Evolutionary conservation across 2,113 vertebrate genomes (phyloP).

Genomic region (Pygoscelis adeliae): DNA sequence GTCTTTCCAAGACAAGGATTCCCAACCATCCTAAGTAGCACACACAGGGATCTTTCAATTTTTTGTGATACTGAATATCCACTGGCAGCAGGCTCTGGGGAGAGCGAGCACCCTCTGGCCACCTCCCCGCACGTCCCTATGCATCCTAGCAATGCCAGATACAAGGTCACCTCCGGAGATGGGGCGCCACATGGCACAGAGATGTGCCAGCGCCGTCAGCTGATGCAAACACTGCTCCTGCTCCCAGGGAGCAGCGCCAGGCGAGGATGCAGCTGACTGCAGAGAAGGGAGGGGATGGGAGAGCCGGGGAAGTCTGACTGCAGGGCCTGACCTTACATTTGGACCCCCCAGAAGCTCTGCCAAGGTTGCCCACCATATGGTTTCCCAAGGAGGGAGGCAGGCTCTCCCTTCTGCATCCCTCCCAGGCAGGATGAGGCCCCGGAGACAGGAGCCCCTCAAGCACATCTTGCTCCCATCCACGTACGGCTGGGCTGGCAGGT

Average conservation of each 20-base stretch:
- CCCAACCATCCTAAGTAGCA: not conserved
- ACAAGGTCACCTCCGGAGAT: conserved; percentile 15
- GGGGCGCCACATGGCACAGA: not conserved
- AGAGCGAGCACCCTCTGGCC: not conserved
- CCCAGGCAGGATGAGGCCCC: not conserved
- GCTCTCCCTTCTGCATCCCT: not conserved
- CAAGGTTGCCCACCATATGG: not conserved
- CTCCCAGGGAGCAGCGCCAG: not conserved
- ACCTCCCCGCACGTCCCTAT: not conserved
- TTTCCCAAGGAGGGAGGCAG: not conserved
- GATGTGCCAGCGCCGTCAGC: conserved; percentile 11
- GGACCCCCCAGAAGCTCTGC: not conserved
- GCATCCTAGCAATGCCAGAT: not conserved
- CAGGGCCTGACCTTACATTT: not conserved
- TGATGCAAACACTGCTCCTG: not conserved
- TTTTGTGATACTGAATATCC: not conserved
- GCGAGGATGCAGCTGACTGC: not conserved
- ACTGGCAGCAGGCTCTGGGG: not conserved
- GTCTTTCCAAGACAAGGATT: not conserved
- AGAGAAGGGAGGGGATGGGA: not conserved
- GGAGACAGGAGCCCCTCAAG: not conserved
- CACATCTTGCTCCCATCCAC: not conserved
- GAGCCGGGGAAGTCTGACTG: not conserved
- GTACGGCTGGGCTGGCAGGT: fast-evolving
- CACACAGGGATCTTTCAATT: not conserved